A percentile compares a stretch with the other conserved stretches of the same genome.
Evolutionary conservation across 2,888 invertebrate genomes (phyloP).

Genomic region (Lepidonotus clava): DNA sequence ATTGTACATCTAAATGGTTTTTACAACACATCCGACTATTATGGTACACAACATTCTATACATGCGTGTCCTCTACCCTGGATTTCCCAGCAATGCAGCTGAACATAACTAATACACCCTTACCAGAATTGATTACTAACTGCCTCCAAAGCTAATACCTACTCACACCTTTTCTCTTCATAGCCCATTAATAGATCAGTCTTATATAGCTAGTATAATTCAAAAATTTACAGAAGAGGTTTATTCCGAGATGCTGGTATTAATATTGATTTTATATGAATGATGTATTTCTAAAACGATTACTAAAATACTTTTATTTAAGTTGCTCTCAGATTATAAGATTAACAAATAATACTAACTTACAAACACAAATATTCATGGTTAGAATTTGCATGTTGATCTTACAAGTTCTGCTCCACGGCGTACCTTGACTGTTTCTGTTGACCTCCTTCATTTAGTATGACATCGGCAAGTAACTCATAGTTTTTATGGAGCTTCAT

Average conservation of each 20-base stretch:
- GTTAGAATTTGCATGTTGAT: background rate
- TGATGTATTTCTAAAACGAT: background rate
- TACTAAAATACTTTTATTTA: background rate
- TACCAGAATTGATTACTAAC: no score
- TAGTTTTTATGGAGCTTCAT: background rate
- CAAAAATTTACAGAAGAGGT: no score
- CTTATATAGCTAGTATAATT: background rate
- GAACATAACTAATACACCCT: background rate
- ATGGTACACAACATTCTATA: no score
- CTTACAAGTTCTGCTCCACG: background rate
- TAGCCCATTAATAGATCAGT: background rate
- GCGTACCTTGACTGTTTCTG: background rate
- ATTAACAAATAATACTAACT: background rate
- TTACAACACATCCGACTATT: no score
- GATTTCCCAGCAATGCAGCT: constrained; percentile 3
- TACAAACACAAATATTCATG: background rate
- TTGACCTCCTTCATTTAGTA: background rate
- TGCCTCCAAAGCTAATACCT: constrained; percentile 24
- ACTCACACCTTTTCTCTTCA: constrained; percentile 43
- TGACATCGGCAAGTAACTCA: background rate
- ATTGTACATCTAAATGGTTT: constrained; percentile 2
- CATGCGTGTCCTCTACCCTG: no score
- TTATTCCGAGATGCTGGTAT: background rate
- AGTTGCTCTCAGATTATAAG: background rate
- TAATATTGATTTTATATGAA: background rate